A percentile compares a stretch with the other conserved stretches of the same genome.
Evolutionary conservation across 2,888 invertebrate species (phyloP).

Genomic region (Pterostichus niger): DNA sequence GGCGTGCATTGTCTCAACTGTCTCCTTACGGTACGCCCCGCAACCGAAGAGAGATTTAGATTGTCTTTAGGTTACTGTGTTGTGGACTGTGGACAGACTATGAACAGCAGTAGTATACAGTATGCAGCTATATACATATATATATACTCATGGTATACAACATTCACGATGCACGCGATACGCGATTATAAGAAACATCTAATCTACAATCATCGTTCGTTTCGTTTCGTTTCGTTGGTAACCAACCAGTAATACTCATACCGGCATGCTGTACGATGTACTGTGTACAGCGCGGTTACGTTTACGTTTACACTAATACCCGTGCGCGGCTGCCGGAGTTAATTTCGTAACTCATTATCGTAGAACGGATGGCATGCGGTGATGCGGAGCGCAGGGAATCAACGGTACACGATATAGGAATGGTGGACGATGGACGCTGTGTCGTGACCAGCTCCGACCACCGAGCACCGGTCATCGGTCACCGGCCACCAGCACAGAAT

Average conservation of each 20-base stretch:
- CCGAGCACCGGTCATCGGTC: slow-evolving; percentile 57
- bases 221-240: not conserved
- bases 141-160: no score
- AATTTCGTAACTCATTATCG: slow-evolving; percentile 65
- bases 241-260: not conserved
- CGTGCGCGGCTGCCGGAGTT: slow-evolving; percentile 61
- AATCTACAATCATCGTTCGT: slow-evolving; percentile 50
- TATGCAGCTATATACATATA: not conserved
- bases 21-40: slow-evolving; percentile 69
- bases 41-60: slow-evolving; percentile 73
- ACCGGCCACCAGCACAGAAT: slow-evolving; percentile 11
- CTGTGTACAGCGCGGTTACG: slow-evolving; percentile 22
- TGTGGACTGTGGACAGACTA: not conserved
- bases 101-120: not conserved
- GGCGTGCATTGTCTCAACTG: slow-evolving; percentile 75
- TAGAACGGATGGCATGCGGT: not conserved
- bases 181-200: slow-evolving; percentile 55
- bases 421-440: slow-evolving; percentile 47
- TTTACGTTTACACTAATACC: slow-evolving; percentile 57
- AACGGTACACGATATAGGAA: not conserved
- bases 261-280: slow-evolving; percentile 3
- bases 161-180: not conserved
- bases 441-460: slow-evolving; percentile 61
- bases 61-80: slow-evolving; percentile 74
- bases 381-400: no score